Percentiles rank a stretch among this genome's conserved stretches.
Conservation (phyloP, 2,888 invertebrate species). For the Nomada hirtipes region DNA sequence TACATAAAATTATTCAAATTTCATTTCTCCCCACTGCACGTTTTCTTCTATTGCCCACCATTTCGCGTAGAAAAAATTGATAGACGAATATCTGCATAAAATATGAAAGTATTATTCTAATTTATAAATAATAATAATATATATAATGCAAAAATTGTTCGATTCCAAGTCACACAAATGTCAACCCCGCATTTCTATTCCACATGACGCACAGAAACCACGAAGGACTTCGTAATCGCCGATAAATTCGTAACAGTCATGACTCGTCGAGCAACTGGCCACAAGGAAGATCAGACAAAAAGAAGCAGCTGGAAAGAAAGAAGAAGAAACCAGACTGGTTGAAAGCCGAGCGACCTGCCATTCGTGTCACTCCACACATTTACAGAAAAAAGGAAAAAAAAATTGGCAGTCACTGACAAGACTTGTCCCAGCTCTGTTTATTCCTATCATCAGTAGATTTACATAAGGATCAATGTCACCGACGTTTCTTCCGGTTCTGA, state of each 20-base stretch:
- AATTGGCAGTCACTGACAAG: slow-evolving; percentile 22
- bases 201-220: neutral
- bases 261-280: neutral
- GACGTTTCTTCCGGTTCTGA: slow-evolving; percentile 45
- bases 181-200: neutral
- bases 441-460: slow-evolving; percentile 41
- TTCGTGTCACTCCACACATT: neutral
- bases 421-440: slow-evolving; percentile 28
- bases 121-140: too few species aligned
- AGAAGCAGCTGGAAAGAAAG: neutral
- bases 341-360: slow-evolving; percentile 18
- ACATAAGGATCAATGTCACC: slow-evolving; percentile 62
- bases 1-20: too few species aligned
- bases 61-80: too few species aligned
- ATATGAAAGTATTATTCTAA: too few species aligned
- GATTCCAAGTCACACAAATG: too few species aligned
- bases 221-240: neutral
- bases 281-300: neutral
- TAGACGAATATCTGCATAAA: too few species aligned
- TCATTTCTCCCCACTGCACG: too few species aligned
- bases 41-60: too few species aligned
- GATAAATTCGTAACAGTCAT: neutral
- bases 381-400: neutral
- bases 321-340: neutral
- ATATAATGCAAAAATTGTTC: too few species aligned